Percentiles rank a stretch among this genome's conserved stretches.
phyloP scores from a whole-genome alignment of 2,797 vertebrate species.

The Martes flavigula region DNA sequence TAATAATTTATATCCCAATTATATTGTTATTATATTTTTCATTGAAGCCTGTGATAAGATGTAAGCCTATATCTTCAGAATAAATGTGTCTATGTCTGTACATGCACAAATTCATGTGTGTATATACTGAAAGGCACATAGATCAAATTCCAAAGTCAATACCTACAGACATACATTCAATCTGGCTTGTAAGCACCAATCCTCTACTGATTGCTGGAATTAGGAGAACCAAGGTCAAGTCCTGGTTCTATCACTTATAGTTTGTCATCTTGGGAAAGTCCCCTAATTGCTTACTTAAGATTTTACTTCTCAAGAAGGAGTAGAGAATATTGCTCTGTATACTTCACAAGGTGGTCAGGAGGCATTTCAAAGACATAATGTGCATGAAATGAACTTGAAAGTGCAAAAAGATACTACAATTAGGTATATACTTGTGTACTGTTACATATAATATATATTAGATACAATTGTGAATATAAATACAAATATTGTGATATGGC shows the following conservation, averaged over 20 bases:
- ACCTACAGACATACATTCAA: neutral
- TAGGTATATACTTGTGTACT: neutral
- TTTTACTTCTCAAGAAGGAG: neutral
- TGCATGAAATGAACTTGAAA: neutral
- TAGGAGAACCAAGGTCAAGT: neutral
- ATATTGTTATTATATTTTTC: slow-evolving; percentile 45
- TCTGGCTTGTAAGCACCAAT: neutral
- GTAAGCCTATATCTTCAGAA: neutral
- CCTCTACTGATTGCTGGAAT: neutral
- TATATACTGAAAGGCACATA: neutral
- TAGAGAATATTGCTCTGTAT: neutral
- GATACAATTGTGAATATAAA: neutral
- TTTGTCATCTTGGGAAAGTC: neutral
- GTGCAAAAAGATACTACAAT: neutral
- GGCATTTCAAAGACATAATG: neutral
- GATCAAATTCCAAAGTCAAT: neutral
- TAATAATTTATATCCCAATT: neutral
- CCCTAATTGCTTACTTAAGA: neutral
- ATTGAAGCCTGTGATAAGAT: neutral
- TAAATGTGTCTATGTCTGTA: neutral
- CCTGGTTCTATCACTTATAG: neutral
- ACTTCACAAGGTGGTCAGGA: neutral
- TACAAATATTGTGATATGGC: neutral
- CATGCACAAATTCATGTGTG: neutral
- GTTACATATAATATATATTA: neutral